These are phyloP conservation scores for Nanorana parkeri DNA, from an alignment of 2,113 vertebrate species.

Conservation along the genomic window DNA sequence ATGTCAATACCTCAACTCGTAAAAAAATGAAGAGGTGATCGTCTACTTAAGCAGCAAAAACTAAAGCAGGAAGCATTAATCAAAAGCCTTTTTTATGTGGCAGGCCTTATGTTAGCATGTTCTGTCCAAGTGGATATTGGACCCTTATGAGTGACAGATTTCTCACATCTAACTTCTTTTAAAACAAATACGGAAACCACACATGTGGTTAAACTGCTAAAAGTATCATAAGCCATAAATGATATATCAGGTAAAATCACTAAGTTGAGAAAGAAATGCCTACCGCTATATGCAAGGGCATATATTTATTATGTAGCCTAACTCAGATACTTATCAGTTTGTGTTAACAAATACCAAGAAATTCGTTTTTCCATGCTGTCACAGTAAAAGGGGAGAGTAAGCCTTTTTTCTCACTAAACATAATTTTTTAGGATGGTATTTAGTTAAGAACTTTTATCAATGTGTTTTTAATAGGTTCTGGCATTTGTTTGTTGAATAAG, in stretches of 20 bases:
- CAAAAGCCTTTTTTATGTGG: constrained; percentile 51
- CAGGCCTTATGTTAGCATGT: constrained; percentile 33
- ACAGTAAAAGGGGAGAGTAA: too few relatives aligned
- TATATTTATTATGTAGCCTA: background rate
- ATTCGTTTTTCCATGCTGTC: too few relatives aligned
- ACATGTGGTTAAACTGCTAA: constrained; percentile 47
- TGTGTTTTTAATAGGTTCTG: too few relatives aligned
- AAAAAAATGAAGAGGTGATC: constrained; percentile 49
- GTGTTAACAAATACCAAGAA: too few relatives aligned
- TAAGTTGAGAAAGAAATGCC: constrained; percentile 11
- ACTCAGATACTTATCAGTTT: background rate
- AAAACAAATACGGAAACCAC: constrained; percentile 52
- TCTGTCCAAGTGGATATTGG: constrained; percentile 45
- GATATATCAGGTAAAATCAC: constrained; percentile 43
- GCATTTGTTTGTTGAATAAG: too few relatives aligned
- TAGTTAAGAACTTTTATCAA: too few relatives aligned
- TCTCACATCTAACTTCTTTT: constrained; percentile 39
- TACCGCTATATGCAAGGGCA: constrained; percentile 6
- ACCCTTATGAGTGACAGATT: constrained; percentile 47
- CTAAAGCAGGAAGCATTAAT: constrained; percentile 50
- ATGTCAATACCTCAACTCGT: constrained; percentile 56
- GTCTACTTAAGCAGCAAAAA: constrained; percentile 36
- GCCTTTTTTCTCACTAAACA: too few relatives aligned
- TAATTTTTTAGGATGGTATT: too few relatives aligned
- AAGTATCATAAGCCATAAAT: constrained; percentile 30